A percentile compares a stretch with the other conserved stretches of the same genome.
These are phyloP conservation scores for Microcebus griseorufus DNA, from an alignment of 2,113 vertebrate species.

Conservation along the genomic window DNA sequence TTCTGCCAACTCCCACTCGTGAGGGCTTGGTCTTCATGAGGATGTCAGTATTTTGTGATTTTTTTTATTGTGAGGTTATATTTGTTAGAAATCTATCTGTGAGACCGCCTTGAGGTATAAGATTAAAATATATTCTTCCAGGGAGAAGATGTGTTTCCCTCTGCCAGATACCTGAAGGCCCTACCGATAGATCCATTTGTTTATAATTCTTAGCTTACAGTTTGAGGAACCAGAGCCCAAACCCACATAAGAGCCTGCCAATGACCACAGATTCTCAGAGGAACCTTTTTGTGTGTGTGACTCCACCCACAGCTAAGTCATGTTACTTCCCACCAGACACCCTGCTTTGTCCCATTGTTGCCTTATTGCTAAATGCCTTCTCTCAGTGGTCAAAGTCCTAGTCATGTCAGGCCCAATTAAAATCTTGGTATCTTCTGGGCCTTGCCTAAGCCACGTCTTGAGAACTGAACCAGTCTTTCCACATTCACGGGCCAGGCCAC, in stretches of 20 bases:
- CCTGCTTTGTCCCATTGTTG: neutral
- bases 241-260: neutral
- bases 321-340: neutral
- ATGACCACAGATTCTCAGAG: neutral
- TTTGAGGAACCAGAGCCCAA: neutral
- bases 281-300: neutral
- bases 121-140: neutral
- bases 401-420: neutral
- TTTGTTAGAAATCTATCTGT: conserved; percentile 8
- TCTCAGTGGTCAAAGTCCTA: neutral
- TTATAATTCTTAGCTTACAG: neutral
- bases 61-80: neutral
- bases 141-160: neutral
- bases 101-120: neutral
- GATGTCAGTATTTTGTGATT: neutral
- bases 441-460: neutral
- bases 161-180: neutral
- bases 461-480: neutral
- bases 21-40: neutral
- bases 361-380: neutral
- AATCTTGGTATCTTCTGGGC: neutral
- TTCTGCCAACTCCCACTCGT: neutral
- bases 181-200: neutral
- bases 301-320: neutral
- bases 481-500: neutral